These are phyloP conservation scores for Clivina fossor DNA, from an alignment of 2,888 invertebrate species.

Conservation along the genomic window DNA sequence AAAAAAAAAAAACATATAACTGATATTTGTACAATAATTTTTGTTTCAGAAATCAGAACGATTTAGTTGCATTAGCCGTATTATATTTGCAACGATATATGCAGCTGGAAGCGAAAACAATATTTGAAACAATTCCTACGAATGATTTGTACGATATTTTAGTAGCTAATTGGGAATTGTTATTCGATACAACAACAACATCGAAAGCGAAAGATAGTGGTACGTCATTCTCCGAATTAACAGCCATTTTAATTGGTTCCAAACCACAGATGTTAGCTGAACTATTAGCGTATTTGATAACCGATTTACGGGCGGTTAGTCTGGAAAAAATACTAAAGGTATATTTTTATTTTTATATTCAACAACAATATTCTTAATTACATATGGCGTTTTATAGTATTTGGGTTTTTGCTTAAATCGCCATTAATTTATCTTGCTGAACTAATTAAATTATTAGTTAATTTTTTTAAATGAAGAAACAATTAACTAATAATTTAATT, in stretches of 20 bases:
- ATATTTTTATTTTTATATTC: no score
- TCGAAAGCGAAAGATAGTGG: slow-evolving; percentile 48
- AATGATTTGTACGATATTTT: slow-evolving; percentile 52
- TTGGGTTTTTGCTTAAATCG: no score
- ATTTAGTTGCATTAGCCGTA: slow-evolving; percentile 54
- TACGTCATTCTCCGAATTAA: slow-evolving; percentile 59
- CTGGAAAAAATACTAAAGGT: slow-evolving; percentile 54
- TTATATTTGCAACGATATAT: slow-evolving; percentile 59
- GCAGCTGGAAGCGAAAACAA: slow-evolving; percentile 53
- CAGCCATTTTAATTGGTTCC: slow-evolving; percentile 56
- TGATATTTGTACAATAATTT: slow-evolving; percentile 27
- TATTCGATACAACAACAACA: slow-evolving; percentile 55
- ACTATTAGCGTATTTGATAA: slow-evolving; percentile 55
- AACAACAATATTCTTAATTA: not conserved
- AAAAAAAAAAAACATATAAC: no score
- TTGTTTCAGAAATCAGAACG: slow-evolving; percentile 47
- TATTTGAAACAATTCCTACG: slow-evolving; percentile 53
- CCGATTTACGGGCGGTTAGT: slow-evolving; percentile 50
- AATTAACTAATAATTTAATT: no score
- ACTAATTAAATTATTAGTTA: no score
- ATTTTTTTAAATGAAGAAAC: no score
- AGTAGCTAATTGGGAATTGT: slow-evolving; percentile 55
- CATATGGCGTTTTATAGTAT: no score
- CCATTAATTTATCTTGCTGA: not conserved
- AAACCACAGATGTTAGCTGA: slow-evolving; percentile 55